Conservation (phyloP, 2,888 invertebrate genomes). For the Watsonalla cultraria region DNA sequence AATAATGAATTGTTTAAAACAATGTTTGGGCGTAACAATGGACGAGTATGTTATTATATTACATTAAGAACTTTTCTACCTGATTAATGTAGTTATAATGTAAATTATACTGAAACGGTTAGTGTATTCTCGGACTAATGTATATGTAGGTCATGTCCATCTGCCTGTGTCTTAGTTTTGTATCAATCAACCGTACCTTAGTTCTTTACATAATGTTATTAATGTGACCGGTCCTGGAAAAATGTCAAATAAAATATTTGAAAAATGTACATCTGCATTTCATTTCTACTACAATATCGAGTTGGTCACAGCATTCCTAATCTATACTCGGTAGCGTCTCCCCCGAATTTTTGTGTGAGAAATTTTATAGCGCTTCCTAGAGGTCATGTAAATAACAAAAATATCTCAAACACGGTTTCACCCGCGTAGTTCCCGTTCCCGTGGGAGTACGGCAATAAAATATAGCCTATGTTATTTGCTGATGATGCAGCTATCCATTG, state of each 20-base stretch:
- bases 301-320: too few relatives aligned
- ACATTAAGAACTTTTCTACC: not conserved
- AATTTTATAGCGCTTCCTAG: too few relatives aligned
- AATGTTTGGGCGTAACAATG: too few relatives aligned
- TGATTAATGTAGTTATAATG: not conserved
- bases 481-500: too few relatives aligned
- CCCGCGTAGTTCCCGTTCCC: too few relatives aligned
- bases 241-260: conserved; percentile 60
- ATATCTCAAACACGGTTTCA: too few relatives aligned
- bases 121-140: conserved; percentile 55
- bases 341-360: too few relatives aligned
- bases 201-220: conserved; percentile 68
- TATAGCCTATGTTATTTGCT: too few relatives aligned
- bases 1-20: not conserved
- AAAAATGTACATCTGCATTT: conserved; percentile 37
- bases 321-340: too few relatives aligned
- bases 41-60: not conserved
- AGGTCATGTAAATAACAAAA: too few relatives aligned
- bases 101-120: conserved; percentile 12
- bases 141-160: conserved; percentile 29
- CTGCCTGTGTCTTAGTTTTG: conserved; percentile 59
- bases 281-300: conserved; percentile 8
- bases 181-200: conserved; percentile 57
- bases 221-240: conserved; percentile 61
- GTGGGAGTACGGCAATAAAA: too few relatives aligned